Percentiles rank a stretch among this genome's conserved stretches.
Conservation (phyloP, 1,140 invertebrate genomes). For the Probaryconus sp. region DNA sequence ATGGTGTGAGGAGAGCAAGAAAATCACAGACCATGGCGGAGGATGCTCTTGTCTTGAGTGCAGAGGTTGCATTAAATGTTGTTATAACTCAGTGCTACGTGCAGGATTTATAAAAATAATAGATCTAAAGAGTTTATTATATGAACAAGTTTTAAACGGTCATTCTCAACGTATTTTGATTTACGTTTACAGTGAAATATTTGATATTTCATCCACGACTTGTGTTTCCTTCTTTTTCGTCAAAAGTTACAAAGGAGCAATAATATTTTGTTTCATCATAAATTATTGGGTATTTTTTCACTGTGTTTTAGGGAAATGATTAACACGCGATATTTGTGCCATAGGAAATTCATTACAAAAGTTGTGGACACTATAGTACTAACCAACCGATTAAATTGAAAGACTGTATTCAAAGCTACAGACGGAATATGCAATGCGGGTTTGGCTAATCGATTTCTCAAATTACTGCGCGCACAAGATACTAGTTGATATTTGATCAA, state of each 20-base stretch:
- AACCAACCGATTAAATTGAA: conserved; percentile 54
- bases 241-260: too few relatives aligned
- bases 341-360: conserved; percentile 26
- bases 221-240: too few relatives aligned
- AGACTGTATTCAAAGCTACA: conserved; percentile 47
- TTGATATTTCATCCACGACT: too few relatives aligned
- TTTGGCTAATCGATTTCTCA: conserved; percentile 60
- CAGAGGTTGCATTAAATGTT: too few relatives aligned
- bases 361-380: conserved; percentile 31
- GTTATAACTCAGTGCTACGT: conserved; percentile 35
- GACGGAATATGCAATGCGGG: conserved; percentile 56
- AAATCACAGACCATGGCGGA: conserved; percentile 17
- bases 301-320: too few relatives aligned
- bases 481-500: conserved; percentile 56
- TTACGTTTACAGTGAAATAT: too few relatives aligned
- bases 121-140: not conserved
- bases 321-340: too few relatives aligned
- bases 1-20: conserved; percentile 10
- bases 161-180: not conserved
- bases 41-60: conserved; percentile 30
- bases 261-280: too few relatives aligned
- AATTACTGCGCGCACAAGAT: conserved; percentile 53
- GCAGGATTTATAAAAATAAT: conserved; percentile 25
- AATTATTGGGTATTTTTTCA: too few relatives aligned
- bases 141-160: not conserved